phyloP scores from a whole-genome alignment of 2,113 vertebrate species.

The Ptyas mucosa region DNA sequence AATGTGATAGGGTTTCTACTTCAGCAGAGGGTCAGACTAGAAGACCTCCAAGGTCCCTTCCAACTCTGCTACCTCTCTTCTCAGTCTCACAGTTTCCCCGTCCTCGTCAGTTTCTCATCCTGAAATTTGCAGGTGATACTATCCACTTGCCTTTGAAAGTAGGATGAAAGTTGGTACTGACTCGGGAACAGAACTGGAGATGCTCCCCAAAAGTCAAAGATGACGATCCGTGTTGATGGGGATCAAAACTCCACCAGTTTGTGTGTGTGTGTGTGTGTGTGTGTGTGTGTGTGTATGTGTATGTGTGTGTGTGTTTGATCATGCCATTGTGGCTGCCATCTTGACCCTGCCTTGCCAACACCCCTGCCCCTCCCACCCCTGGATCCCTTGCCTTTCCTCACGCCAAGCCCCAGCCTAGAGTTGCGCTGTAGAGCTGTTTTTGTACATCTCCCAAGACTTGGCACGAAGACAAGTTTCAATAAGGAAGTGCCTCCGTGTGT shows the following conservation, averaged over 20 bases:
- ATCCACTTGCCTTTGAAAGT: not conserved
- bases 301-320: not conserved
- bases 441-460: too few relatives aligned
- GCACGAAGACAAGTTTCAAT: fast-evolving
- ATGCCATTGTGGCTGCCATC: not conserved
- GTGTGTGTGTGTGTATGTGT: too few relatives aligned
- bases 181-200: not conserved
- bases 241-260: not conserved
- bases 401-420: not conserved
- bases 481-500: not conserved
- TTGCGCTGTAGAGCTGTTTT: not conserved
- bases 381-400: not conserved
- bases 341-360: not conserved
- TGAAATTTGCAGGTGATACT: not conserved
- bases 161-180: too few relatives aligned
- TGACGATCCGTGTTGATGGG: not conserved
- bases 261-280: not conserved
- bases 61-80: not conserved
- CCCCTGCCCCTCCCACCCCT: not conserved
- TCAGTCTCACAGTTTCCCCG: not conserved
- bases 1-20: not conserved
- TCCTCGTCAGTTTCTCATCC: not conserved
- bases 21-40: not conserved
- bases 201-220: not conserved
- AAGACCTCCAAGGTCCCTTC: not conserved